Base-by-base conservation (phyloP, 2,797 vertebrate species). In the Champsocephalus gunnari region DNA sequence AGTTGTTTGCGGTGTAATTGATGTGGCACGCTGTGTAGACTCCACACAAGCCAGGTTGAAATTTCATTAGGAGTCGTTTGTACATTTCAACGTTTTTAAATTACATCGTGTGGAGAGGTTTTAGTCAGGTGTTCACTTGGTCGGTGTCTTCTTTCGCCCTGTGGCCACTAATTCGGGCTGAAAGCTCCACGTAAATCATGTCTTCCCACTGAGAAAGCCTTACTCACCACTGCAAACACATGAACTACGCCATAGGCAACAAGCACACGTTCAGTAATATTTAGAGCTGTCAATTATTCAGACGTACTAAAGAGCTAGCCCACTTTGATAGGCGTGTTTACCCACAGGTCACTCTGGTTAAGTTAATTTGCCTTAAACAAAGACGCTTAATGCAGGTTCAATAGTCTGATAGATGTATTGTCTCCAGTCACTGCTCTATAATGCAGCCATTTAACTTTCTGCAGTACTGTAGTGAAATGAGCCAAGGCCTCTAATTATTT, bases 141-240 rank as follows among this genome's bases (percentile, higher is more conserved):
- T 73, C 55, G 90, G 93, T 95, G 93, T 95, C 92, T 90, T 79
- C 90, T 95, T 94, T 94, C 93, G 92, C 83, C 92, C 90, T 82
- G 83, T 81, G 92, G 93, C 89, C 86, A 86, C 87, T 91, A 88
- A 94, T 92, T 94, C 84, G 81, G 87, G 79, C 88, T 91, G 89
- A 93, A 92, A 92, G 89, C 91, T 89, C 53, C 82, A 55, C 86
- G 85, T 93, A 93, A 94, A 94, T 94, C 92, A 92, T 84, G 84
- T 86, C 82, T 79, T 74, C 86, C 77, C 82, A 73, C 75, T 86
- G 80, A 83, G 79, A 82, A 76, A 59, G 50, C 64, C 60, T 66
- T 28, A 75, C 64, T 83, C 73, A 57, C 77, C 71, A 54, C 79
- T 68, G 79, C 77, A 76, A 66, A 66, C 59, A 56, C 7, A 58